phyloP scores from a whole-genome alignment of 2,113 vertebrate species.

The Syrrhaptes paradoxus region DNA sequence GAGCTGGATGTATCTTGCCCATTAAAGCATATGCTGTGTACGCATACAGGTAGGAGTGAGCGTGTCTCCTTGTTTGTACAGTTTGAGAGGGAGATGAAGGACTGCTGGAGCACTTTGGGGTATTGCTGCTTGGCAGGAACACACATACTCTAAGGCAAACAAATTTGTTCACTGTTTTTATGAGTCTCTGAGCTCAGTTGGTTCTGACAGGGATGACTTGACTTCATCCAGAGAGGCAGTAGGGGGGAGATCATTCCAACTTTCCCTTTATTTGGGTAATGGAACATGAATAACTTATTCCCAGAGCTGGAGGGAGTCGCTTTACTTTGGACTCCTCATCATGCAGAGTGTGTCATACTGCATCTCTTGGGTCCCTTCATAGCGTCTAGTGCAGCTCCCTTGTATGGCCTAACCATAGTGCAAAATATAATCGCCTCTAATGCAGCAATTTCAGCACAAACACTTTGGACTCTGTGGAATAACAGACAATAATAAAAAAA shows the following conservation, averaged over 20 bases:
- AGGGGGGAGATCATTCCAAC: neutral
- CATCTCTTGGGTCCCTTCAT: accelerated
- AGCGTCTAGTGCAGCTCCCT: neutral
- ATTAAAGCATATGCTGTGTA: neutral
- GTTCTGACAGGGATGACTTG: neutral
- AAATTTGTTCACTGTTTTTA: conserved; percentile 27
- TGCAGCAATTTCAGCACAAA: neutral
- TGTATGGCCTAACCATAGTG: neutral
- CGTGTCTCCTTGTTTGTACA: neutral
- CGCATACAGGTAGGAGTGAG: neutral
- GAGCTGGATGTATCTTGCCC: neutral
- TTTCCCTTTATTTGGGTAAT: conserved; percentile 7
- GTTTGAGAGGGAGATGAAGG: neutral
- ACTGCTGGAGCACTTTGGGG: neutral
- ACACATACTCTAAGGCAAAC: neutral
- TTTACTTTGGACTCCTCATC: neutral
- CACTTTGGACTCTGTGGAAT: neutral
- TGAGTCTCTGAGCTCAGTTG: neutral
- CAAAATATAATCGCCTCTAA: neutral
- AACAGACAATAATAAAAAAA: neutral
- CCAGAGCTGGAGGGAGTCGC: neutral
- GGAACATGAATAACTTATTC: conserved; percentile 4
- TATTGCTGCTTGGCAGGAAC: neutral
- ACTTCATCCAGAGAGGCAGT: neutral
- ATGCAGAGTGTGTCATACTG: accelerated